phyloP scores from a whole-genome alignment of 2,113 vertebrate species.

The Myrmecophaga tridactyla region DNA sequence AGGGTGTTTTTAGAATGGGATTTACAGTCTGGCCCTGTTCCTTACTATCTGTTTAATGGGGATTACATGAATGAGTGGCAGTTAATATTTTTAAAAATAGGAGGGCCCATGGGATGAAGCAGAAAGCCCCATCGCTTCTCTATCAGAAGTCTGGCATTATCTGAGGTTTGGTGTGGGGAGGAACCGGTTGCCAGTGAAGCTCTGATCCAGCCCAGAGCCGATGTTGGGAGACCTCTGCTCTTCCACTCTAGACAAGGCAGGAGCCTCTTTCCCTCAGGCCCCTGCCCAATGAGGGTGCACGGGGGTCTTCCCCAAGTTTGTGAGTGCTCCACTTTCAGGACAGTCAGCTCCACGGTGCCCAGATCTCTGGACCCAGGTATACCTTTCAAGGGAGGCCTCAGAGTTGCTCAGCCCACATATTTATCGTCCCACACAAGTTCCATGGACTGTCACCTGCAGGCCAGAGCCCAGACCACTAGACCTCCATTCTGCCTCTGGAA shows the following conservation, averaged over 20 bases:
- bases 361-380: neutral
- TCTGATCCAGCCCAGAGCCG: neutral
- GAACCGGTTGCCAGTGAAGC: neutral
- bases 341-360: neutral
- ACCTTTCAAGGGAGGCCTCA: neutral
- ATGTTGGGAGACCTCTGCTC: neutral
- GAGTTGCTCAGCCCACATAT: neutral
- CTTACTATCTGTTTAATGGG: neutral
- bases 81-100: neutral
- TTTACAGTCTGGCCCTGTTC: neutral
- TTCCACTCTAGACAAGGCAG: neutral
- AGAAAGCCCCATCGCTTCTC: neutral
- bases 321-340: neutral
- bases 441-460: neutral
- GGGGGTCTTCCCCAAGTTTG: neutral
- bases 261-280: neutral
- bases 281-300: neutral
- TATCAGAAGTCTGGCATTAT: neutral
- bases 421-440: neutral
- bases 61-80: neutral
- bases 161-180: neutral
- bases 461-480: neutral
- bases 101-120: neutral
- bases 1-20: neutral
- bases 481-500: neutral